Evolutionary conservation across 2,113 vertebrate genomes (phyloP).

Genomic region (Paraplagusia blochii): DNA sequence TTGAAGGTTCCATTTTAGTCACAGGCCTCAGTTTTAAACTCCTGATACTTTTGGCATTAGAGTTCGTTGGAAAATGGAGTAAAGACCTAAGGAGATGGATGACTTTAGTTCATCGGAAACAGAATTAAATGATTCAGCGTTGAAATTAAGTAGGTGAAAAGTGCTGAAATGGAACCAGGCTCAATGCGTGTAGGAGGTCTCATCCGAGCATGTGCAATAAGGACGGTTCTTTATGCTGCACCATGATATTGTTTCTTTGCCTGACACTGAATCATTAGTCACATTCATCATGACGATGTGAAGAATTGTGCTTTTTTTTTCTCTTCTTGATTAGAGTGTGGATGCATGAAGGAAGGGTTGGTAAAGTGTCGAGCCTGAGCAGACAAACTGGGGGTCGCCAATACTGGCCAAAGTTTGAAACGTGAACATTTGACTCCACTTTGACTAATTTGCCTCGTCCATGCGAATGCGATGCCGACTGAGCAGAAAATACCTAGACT

Average conservation of each 20-base stretch:
- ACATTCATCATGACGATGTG: conserved; percentile 34
- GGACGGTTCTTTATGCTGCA: conserved; percentile 56
- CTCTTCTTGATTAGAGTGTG: conserved; percentile 35
- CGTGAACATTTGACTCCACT: conserved; percentile 46
- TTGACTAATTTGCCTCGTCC: conserved; percentile 65
- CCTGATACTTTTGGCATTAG: background rate
- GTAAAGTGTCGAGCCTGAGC: conserved; percentile 24
- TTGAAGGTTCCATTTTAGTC: conserved; percentile 49
- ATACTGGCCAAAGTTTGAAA: conserved; percentile 77
- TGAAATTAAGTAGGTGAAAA: conserved; percentile 11
- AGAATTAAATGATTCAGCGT: background rate
- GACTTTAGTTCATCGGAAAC: conserved; percentile 1
- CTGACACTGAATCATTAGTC: conserved; percentile 59
- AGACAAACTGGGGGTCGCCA: conserved; percentile 49
- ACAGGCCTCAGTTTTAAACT: conserved; percentile 21
- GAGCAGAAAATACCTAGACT: conserved; percentile 4
- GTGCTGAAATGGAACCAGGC: conserved; percentile 53
- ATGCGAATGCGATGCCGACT: conserved; percentile 45
- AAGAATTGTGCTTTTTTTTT: conserved; percentile 47
- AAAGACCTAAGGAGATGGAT: background rate
- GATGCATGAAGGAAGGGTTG: conserved; percentile 60
- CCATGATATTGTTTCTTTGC: conserved; percentile 43
- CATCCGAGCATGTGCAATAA: conserved; percentile 77
- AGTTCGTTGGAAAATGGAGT: conserved; percentile 1
- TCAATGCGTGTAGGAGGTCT: conserved; percentile 56